Base-by-base conservation (phyloP, 1,140 invertebrate genomes). In the Bursaphelenchus mucronatus region DNA sequence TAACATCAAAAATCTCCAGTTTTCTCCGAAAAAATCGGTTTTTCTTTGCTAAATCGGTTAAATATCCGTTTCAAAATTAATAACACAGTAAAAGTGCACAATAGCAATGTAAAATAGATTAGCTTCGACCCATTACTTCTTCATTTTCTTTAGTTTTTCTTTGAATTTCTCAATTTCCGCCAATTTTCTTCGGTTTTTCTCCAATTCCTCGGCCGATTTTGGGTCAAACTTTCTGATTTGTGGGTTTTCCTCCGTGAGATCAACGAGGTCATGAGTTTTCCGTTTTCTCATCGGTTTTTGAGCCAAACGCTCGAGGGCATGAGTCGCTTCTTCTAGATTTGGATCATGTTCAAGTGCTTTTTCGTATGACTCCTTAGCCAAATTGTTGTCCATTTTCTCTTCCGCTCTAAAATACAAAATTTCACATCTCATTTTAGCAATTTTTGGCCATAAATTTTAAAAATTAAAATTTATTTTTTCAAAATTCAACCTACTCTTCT, bases 111-210 rank as follows among this genome's bases (percentile, higher is more conserved):
- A 55, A 39, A 55, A n/a, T 15, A 55, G 2, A 17, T 49, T 49
- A 6, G 47, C 4, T 49, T n/a, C 47, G 1, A 1, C 4, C 39
- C 41, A 55, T 55, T 39, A 39, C 39, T 55, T 55, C n/a, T 15
- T 39, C 39, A n/a, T n/a, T 55, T 55, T 55, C 13, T n/a, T 39
- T 6, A 55, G 39, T 39, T n/a, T 21, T 15, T n/a, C 54, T 6
- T 55, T 55, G 54, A 55, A 55, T 13, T 55, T 55, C 54, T 55
- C 54, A 39, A 55, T n/a, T 55, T 55, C 54, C n/a, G 54, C 54
- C 19, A 55, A 6, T n/a, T 39, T n/a, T 44, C 6, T 21, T 39
- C 39, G n/a, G 13, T 39, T n/a, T 44, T n/a, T 39, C 4, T 15
- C n/a, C 54, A 39, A 39, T 15, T 55, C 54, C 4, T 55, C 54